Evolutionary conservation across 2,888 invertebrate species (phyloP), one percentile per base, ranked within the genome.

Genomic region (Andrena hattorfiana): DNA sequence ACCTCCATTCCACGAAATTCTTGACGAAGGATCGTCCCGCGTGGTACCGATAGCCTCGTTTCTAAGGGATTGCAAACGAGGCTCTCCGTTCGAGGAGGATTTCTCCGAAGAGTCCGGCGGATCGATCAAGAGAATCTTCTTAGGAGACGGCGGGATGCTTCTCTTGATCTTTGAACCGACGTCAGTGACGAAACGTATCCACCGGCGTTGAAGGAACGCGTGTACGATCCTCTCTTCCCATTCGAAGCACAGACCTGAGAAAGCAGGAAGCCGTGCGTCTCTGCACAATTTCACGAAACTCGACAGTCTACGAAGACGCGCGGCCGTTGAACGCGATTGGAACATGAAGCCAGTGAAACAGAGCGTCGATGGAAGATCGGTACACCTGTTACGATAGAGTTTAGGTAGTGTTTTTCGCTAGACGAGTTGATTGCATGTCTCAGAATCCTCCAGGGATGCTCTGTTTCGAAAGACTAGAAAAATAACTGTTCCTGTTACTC

Each of bases 391-490:
- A 70, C 68, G 6, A 77, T 83, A 83, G 83, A 66, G 54, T 62
- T 8, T 83, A 83, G 78, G 2, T 78, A 84, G 84, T 30, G 63
- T 56, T 35, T 71, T 68, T 63, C 56, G 10, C 74, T 83, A 78
- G 84, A 66, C 56, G 13, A 78, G 69, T 83, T 78, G 78, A 28
- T 75, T 83, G 84, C 84, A 78, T 83, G 78, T 75, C 48, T 26
- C 26, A 16, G 56, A 54, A 54, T 71, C 51, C 26, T 68, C 68
- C 78, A 28, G 48, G 59, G 84, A 83, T 71, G 79, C 78, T 68
- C 84, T 56, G 84, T 75, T 74, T 73, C 67, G 4, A 42, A 1
- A 5, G 13, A 13, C 30, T 10, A 26, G 6, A 23, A 49, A 49
- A 16, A 2, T 8, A 28, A 5, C 1, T 23, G 7, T n/a, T 10